These are phyloP conservation scores for Neoseiulus cucumeris DNA, from an alignment of 1,140 invertebrate genomes.

Conservation along the genomic window DNA sequence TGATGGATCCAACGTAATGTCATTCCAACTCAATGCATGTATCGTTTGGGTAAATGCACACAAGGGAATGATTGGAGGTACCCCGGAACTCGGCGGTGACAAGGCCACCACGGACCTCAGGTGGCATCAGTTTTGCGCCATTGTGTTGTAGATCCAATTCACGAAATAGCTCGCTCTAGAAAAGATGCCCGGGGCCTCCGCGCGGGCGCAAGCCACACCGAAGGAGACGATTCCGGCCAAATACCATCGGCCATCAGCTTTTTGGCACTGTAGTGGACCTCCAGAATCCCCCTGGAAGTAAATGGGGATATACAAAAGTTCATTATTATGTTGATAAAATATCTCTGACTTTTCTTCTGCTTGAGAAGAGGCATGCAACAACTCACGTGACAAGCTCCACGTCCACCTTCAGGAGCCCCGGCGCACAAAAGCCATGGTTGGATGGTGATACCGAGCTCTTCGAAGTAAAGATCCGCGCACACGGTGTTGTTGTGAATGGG, in stretches of 20 bases:
- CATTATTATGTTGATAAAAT: background rate
- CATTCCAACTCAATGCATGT: too few species aligned
- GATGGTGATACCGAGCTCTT: constrained; percentile 14
- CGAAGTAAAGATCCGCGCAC: background rate
- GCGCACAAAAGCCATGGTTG: constrained; percentile 16
- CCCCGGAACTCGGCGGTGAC: too few species aligned
- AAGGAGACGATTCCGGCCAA: constrained; percentile 68
- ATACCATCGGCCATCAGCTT: constrained; percentile 55
- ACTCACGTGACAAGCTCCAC: constrained; percentile 17
- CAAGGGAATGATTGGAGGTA: too few species aligned
- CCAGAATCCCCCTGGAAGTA: constrained; percentile 54
- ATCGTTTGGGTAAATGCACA: too few species aligned
- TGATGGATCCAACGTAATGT: too few species aligned
- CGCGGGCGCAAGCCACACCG: constrained; percentile 36
- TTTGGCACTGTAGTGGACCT: constrained; percentile 54
- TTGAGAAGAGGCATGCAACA: background rate
- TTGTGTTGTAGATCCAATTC: constrained; percentile 17
- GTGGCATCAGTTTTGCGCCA: too few species aligned
- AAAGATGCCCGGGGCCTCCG: constrained; percentile 14
- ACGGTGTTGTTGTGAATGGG: background rate
- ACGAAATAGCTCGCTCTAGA: background rate
- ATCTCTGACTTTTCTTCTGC: too few species aligned
- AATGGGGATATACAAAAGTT: too few species aligned
- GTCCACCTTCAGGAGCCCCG: constrained; percentile 15
- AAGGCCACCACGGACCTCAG: too few species aligned